Percentiles rank a stretch among this genome's conserved stretches.
These are phyloP conservation scores for Neotoma lepida DNA, from an alignment of 2,113 vertebrate genomes.

Conservation along the genomic window DNA sequence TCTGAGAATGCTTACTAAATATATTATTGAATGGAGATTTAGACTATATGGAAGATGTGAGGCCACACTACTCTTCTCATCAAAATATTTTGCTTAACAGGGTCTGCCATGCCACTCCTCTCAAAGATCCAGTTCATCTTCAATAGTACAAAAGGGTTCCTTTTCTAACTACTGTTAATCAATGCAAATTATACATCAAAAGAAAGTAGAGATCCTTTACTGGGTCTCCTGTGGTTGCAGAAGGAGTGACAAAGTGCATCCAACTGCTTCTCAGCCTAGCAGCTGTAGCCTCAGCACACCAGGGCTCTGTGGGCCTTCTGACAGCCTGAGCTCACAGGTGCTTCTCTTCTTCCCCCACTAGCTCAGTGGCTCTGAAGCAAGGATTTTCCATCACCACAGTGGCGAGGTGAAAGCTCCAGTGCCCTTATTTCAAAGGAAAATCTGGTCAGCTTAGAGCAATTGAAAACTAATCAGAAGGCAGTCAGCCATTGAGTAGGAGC, in stretches of 20 bases:
- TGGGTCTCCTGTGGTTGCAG: constrained; percentile 46
- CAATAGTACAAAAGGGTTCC: constrained; percentile 70
- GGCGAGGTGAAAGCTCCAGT: constrained; percentile 65
- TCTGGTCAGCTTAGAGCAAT: constrained; percentile 28
- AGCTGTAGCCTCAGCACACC: constrained; percentile 70
- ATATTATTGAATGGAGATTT: background rate
- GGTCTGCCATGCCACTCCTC: constrained; percentile 7
- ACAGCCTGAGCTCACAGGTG: constrained; percentile 69
- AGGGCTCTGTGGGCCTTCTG: constrained; percentile 25
- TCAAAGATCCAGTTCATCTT: constrained; percentile 71
- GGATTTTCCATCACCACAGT: constrained; percentile 14
- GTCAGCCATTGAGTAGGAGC: background rate
- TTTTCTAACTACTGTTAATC: constrained; percentile 81
- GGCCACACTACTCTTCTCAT: constrained; percentile 26
- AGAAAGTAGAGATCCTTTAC: constrained; percentile 70
- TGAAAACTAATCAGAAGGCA: constrained; percentile 57
- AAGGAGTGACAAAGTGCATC: constrained; percentile 63
- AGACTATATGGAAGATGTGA: constrained; percentile 26
- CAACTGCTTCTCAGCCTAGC: constrained; percentile 68
- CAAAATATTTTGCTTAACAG: constrained; percentile 73
- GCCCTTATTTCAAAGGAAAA: constrained; percentile 69
- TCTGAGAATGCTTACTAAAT: background rate
- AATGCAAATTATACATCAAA: constrained; percentile 78
- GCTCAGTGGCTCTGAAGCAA: constrained; percentile 65
- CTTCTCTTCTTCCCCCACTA: constrained; percentile 41